Evolutionary conservation across 2,888 invertebrate genomes (phyloP), one percentile per base, ranked within the genome.

Genomic region (Drosophila silvestris): DNA sequence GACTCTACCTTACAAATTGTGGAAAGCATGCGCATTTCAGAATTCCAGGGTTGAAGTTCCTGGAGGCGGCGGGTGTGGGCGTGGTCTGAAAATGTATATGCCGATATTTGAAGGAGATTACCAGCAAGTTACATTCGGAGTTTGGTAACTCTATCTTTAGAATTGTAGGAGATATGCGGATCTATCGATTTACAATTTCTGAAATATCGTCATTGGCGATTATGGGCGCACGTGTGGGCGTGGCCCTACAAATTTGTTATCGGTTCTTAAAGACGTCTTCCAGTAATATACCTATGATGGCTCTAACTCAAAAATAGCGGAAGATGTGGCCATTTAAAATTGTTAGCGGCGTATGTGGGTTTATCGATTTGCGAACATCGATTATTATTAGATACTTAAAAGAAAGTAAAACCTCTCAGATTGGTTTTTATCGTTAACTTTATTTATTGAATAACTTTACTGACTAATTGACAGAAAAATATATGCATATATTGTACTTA

Each of bases 401-500:
- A 16, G 1, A 12, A 1, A 37, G 3, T 19, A 39, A 56, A 39
- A 39, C 12, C 10, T 7, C 56, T 30, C 2, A 1, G n/a, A 33
- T 41, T 58, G 22, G 7, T 10, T 62, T 82, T 66, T 37, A 57
- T 74, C 70, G 35, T 52, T 62, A 35, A 30, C 30, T 73, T 68
- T 76, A 77, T 83, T 77, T 54, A 71, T 74, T 79, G 72, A 74
- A 53, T 61, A 77, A 64, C 52, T 70, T 73, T 77, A 74, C 74
- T 59, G 65, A 68, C 83, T 87, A 87, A 90, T 90, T 87, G 87
- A 87, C 87, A 85, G 79, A 76, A 88, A 85, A 85, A 79, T 82
- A 87, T 76, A 82, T 68, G 56, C 66, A 59, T 73, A 53, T 61
- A 53, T 57, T 60, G 65, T 85, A 73, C 60, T 70, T 72, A 37